Percentiles rank a stretch among this genome's conserved stretches.
phyloP scores from a whole-genome alignment of 2,888 invertebrate genomes.

The Girardia tigrina region DNA sequence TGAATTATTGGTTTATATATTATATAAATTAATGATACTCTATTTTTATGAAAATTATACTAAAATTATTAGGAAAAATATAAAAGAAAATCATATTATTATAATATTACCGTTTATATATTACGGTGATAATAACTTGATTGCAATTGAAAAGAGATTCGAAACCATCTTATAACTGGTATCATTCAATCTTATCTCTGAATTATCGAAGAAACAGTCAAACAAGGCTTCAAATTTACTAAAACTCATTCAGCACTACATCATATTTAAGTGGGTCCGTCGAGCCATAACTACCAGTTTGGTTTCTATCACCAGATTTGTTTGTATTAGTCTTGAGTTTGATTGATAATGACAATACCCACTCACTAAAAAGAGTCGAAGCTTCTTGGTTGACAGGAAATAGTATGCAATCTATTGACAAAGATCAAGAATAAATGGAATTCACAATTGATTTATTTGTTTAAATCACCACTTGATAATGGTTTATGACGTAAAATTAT shows the following conservation, averaged over 20 bases:
- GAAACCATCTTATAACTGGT: no score
- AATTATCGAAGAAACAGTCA: no score
- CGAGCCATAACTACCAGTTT: slow-evolving; percentile 13
- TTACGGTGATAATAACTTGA: no score
- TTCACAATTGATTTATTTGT: slow-evolving; percentile 4
- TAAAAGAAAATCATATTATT: no score
- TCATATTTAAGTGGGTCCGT: slow-evolving; percentile 2
- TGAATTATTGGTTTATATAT: no score
- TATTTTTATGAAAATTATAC: no score
- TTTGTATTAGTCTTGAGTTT: neutral
- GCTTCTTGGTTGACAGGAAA: slow-evolving; percentile 7
- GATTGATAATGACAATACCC: neutral
- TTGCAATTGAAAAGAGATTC: no score
- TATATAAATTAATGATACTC: no score
- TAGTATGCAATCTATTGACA: slow-evolving; percentile 6
- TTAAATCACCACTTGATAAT: neutral
- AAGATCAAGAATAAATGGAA: neutral
- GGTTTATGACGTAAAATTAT: neutral
- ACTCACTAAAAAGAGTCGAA: slow-evolving; percentile 16
- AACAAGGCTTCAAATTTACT: neutral
- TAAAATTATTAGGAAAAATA: no score
- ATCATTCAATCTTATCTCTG: no score
- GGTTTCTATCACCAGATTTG: slow-evolving; percentile 4
- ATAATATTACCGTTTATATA: no score
- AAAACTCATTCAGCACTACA: neutral